Evolutionary conservation across 2,888 invertebrate genomes (phyloP), one percentile per base, ranked within the genome.

Genomic region (Cataglyphis altisquamis): DNA sequence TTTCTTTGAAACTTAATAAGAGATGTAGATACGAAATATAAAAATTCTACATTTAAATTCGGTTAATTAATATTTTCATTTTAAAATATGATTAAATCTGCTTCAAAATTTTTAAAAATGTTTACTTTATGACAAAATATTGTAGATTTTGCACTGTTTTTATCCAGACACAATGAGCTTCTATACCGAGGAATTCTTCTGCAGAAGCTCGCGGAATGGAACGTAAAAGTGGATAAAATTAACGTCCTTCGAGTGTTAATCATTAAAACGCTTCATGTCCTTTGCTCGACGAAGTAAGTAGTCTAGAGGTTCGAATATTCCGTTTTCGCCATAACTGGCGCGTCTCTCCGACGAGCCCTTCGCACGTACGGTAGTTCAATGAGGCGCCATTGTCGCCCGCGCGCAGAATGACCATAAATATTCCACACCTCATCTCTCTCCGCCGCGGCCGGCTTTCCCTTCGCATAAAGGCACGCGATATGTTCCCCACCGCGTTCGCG

Each of bases 361-460:
- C 80, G n/a, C 45, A 45, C 68, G 67, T 70, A 60, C 80, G 85
- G 84, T 81, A 70, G 87, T 89, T 89, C 86, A 89, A 90, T 90
- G 87, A 85, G 80, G 85, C 73, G 84, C 82, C 88, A 90, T 91
- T 91, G 92, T 90, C 90, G 85, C 83, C 55, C 82, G 64, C 78
- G 85, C 80, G 87, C 89, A 91, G 90, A 91, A 91, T 90, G 90
- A 90, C 88, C 91, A 92, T 92, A 92, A 92, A 92, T 92, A 92
- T 92, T 92, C 87, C 88, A 91, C 89, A 87, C 84, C 90, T 92
- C 92, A 86, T 91, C 90, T 90, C 88, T 86, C 87, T 80, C 63
- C 74, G 52, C 63, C 77, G 81, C 72, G 67, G 77, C 9, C 77
- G 60, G 82, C 80, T 75, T 74, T 72, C 67, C 77, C 80, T 77